Evolutionary conservation across 2,113 vertebrate species (phyloP), one percentile per base, ranked within the genome.

Genomic region (Nestor notabilis): DNA sequence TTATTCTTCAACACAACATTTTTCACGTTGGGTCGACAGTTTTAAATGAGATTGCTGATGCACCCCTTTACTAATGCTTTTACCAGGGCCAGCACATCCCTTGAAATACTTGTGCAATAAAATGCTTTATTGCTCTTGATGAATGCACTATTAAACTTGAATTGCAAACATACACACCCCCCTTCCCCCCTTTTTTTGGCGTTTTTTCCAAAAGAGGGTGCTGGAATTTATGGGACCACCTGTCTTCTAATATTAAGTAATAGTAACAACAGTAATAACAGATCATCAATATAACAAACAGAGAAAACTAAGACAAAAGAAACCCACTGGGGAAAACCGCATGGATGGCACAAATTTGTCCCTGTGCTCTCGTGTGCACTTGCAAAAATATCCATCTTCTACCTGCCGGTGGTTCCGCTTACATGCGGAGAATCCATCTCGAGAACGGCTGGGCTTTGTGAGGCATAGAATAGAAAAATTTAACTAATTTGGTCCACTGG

Each of bases 21-120:
- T 97, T 95, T 92, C 98, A 96, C 46, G 28, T 82, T 83, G 89
- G 95, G 90, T 60, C 71, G 86, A 97, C 96, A 92, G 96, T 97
- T 97, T 97, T 96, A 96, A 96, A 93, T 93, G 96, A 97, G 96
- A 95, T 84, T 89, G 94, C 96, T 94, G 90, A 97, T 70, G 92
- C 93, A 82, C 84, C 95, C 91, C 92, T 92, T 97, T 88, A 71
- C 72, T 84, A 89, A 95, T 53, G 93, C 96, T 94, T 95, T 95
- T 93, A 75, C 95, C 93, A 86, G 89, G 90, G 89, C 93, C 66
- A 75, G 70, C 87, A 86, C 71, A 90, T 65, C 78, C 96, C 92
- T 72, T 89, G 94, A 93, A 97, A 96, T 71, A 93, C 94, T 94
- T 43, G 61, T 46, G 89, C 94, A 71, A 85, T 97, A 97, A 97